Evolutionary conservation across 2,113 vertebrate genomes (phyloP).

Genomic region (Rhea americana): DNA sequence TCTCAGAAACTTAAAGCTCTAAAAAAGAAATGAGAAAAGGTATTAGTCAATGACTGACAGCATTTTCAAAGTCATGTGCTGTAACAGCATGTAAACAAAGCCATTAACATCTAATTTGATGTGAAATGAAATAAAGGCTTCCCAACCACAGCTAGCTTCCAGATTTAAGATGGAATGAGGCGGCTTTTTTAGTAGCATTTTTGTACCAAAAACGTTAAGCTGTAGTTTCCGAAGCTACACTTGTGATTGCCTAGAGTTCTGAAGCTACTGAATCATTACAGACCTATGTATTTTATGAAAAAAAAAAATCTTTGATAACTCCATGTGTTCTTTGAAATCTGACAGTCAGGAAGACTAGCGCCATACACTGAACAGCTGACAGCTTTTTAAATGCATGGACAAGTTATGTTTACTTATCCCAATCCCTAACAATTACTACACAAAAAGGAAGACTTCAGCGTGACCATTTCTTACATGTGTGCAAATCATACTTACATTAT

Average conservation of each 20-base stretch:
- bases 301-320: neutral
- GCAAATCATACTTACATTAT: constrained; percentile 75
- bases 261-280: neutral
- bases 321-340: fast-evolving
- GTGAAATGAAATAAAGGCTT: neutral
- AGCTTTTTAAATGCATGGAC: fast-evolving
- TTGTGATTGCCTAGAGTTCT: fast-evolving
- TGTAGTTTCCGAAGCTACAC: too few relatives aligned
- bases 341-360: neutral
- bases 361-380: neutral
- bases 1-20: constrained; percentile 82
- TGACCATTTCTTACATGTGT: neutral
- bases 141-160: neutral
- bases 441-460: neutral
- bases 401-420: neutral
- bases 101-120: neutral
- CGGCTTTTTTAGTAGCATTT: neutral
- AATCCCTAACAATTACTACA: neutral
- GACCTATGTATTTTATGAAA: neutral
- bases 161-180: neutral
- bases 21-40: constrained; percentile 59
- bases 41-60: constrained; percentile 41
- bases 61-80: neutral
- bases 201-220: neutral
- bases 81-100: neutral